Conservation (phyloP, 2,113 vertebrate species). For the Lagopus muta region DNA sequence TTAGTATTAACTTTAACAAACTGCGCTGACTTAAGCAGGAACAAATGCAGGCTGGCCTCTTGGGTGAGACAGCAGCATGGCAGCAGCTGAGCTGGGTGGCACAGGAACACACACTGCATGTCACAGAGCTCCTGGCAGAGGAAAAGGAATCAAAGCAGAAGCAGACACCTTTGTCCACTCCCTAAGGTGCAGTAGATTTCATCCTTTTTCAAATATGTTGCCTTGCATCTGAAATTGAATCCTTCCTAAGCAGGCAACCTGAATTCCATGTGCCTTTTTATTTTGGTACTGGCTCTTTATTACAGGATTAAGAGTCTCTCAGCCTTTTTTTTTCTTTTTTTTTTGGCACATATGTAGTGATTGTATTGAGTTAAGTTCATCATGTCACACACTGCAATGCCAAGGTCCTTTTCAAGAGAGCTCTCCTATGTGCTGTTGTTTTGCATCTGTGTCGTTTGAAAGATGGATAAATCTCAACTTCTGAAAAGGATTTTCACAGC, state of each 20-base stretch:
- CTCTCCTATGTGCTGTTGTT: not conserved
- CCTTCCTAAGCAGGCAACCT: not conserved
- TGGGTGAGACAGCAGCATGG: rapidly evolving
- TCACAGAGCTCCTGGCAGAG: not conserved
- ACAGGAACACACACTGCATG: not conserved
- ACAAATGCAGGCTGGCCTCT: not conserved
- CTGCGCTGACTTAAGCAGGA: not conserved
- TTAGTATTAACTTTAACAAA: not conserved
- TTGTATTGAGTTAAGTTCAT: not conserved
- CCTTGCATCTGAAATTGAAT: not conserved
- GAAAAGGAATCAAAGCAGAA: not conserved
- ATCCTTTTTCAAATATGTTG: not conserved
- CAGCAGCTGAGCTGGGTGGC: not conserved
- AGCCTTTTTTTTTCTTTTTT: not conserved
- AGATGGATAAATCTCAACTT: not conserved
- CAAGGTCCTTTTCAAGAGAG: not conserved
- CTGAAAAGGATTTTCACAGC: not conserved
- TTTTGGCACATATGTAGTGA: not conserved
- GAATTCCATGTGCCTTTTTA: not conserved
- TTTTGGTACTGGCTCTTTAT: not conserved
- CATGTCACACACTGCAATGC: not conserved
- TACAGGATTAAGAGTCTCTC: not conserved
- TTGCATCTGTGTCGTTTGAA: not conserved
- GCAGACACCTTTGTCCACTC: not conserved
- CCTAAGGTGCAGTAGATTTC: not conserved